Percentiles rank a stretch among this genome's conserved stretches.
Conservation (phyloP, 2,888 invertebrate species). For the Dromius quadrimaculatus region DNA sequence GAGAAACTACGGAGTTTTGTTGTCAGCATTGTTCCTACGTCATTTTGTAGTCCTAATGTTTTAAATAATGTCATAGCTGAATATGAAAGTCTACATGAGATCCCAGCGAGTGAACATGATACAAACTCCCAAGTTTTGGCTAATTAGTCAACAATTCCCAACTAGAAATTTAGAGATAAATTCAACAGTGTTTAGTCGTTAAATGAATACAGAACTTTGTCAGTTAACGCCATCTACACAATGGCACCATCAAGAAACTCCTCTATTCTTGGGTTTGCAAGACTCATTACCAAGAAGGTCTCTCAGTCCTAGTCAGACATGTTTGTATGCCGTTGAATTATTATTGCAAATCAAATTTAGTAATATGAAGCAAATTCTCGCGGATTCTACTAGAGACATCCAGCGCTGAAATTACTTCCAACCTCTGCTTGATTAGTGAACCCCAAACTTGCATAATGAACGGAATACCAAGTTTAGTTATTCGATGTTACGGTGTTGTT, state of each 20-base stretch:
- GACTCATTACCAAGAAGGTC: constrained; percentile 13
- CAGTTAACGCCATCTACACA: not conserved
- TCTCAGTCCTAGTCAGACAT: constrained; percentile 20
- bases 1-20: no score
- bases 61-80: no score
- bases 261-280: not conserved
- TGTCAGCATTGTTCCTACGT: no score
- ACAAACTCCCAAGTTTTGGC: no score
- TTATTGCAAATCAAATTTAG: constrained; percentile 52
- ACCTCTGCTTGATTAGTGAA: constrained; percentile 52
- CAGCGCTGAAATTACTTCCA: constrained; percentile 40
- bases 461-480: constrained; percentile 51
- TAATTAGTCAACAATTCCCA: no score
- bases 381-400: constrained; percentile 29
- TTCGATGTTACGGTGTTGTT: constrained; percentile 49
- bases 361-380: constrained; percentile 31
- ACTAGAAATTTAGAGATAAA: not conserved
- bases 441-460: constrained; percentile 51
- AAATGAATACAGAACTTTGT: constrained; percentile 17
- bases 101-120: no score
- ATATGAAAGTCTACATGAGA: no score
- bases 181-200: not conserved
- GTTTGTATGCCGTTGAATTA: constrained; percentile 50
- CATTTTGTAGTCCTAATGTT: no score
- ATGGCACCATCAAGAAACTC: not conserved